Evolutionary conservation across 2,113 vertebrate genomes (phyloP).

Genomic region (Trinectes maculatus): DNA sequence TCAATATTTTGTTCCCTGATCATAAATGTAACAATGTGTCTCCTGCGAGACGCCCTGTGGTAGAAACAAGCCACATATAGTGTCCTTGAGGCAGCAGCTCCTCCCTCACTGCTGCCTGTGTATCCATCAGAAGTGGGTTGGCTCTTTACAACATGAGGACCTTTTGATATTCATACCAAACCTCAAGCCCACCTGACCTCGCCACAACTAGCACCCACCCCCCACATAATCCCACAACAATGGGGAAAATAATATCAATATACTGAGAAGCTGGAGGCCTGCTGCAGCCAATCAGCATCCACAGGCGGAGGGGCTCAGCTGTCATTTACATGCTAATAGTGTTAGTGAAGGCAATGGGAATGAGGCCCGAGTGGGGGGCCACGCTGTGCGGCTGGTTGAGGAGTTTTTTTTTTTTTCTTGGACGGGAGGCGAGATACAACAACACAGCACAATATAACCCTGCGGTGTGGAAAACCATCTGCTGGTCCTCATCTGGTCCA

Average conservation of each 20-base stretch:
- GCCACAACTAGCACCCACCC: constrained; percentile 9
- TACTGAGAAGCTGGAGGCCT: constrained; percentile 52
- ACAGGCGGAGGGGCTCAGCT: constrained; percentile 47
- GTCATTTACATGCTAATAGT: constrained; percentile 78
- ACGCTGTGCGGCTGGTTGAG: not conserved
- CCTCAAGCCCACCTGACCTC: constrained; percentile 33
- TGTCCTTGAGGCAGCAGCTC: constrained; percentile 5
- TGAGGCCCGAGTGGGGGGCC: constrained; percentile 34
- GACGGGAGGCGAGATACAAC: not conserved
- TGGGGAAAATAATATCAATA: constrained; percentile 62
- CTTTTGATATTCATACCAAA: constrained; percentile 40
- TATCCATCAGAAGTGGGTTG: not conserved
- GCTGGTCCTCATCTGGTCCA: constrained; percentile 68
- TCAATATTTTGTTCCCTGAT: not conserved
- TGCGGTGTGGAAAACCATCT: constrained; percentile 64
- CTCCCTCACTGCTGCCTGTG: not conserved
- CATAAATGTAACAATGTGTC: not conserved
- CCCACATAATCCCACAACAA: constrained; percentile 70
- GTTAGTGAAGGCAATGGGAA: constrained; percentile 40
- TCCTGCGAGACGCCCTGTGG: not conserved
- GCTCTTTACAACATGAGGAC: constrained; percentile 26
- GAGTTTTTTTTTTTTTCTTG: constrained; percentile 1
- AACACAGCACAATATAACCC: constrained; percentile 15
- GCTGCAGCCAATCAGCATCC: constrained; percentile 48
- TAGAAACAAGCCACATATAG: not conserved